Percentiles rank a stretch among this genome's conserved stretches.
phyloP scores from a whole-genome alignment of 2,113 vertebrate species.

The Podarcis raffonei region DNA sequence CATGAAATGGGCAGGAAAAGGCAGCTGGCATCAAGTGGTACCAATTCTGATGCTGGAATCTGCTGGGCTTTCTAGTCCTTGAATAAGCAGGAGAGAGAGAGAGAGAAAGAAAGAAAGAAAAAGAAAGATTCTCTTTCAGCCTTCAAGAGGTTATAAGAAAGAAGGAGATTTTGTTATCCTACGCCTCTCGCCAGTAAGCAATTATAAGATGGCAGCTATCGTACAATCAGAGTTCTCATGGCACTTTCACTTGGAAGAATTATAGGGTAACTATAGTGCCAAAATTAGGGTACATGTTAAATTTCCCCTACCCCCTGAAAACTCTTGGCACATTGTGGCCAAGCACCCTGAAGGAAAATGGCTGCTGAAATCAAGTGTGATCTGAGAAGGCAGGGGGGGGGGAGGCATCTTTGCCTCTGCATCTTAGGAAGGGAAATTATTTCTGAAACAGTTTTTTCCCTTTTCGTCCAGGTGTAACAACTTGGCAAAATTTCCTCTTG shows the following conservation, averaged over 20 bases:
- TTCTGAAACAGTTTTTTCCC: too few relatives aligned
- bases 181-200: neutral
- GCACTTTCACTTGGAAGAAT: neutral
- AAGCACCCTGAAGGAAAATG: neutral
- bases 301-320: too few relatives aligned
- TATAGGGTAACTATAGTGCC: neutral
- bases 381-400: neutral
- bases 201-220: neutral
- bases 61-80: neutral
- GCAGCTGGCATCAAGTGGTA: constrained; percentile 5
- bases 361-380: neutral
- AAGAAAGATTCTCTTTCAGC: neutral
- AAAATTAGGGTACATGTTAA: neutral
- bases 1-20: neutral
- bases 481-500: neutral
- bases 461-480: neutral
- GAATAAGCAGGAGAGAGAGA: neutral
- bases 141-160: neutral
- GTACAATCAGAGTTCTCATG: neutral
- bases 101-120: neutral
- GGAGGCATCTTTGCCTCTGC: neutral
- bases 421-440: neutral
- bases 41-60: neutral
- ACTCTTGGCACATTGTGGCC: too few relatives aligned
- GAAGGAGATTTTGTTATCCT: neutral